Percentiles rank a stretch among this genome's conserved stretches.
phyloP scores from a whole-genome alignment of 1,140 invertebrate genomes.

The Mercenaria mercenaria region DNA sequence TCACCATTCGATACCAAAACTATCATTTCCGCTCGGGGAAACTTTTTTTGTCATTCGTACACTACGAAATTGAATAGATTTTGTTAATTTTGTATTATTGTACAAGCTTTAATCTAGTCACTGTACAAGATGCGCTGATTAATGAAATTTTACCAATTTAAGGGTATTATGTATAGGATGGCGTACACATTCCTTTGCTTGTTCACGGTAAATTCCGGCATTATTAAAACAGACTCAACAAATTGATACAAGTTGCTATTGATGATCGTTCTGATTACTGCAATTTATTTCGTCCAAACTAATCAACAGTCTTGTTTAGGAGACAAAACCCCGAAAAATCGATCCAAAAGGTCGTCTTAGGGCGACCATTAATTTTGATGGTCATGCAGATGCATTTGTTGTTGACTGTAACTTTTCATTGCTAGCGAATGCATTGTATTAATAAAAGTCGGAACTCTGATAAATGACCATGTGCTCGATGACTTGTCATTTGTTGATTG shows the following conservation, averaged over 20 bases:
- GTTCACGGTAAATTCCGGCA: slow-evolving; percentile 28
- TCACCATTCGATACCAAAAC: neutral
- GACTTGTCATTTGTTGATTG: slow-evolving; percentile 51
- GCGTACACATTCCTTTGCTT: slow-evolving; percentile 14
- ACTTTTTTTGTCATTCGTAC: neutral
- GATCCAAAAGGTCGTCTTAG: neutral
- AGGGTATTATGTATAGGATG: slow-evolving; percentile 33
- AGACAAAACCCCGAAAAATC: slow-evolving; percentile 16
- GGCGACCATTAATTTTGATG: slow-evolving; percentile 52
- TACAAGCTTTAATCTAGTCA: slow-evolving; percentile 35
- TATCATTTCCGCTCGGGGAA: slow-evolving; percentile 26
- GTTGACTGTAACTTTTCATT: slow-evolving; percentile 39
- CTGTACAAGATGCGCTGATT: slow-evolving; percentile 55
- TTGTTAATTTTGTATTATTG: slow-evolving; percentile 58
- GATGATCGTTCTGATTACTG: slow-evolving; percentile 42
- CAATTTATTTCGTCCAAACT: slow-evolving; percentile 61
- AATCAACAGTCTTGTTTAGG: slow-evolving; percentile 47
- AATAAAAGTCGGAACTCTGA: slow-evolving; percentile 52
- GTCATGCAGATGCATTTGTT: slow-evolving; percentile 21
- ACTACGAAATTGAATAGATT: neutral
- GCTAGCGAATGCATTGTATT: slow-evolving; percentile 32
- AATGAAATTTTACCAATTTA: slow-evolving; percentile 60
- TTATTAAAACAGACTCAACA: slow-evolving; percentile 63
- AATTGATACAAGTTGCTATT: slow-evolving; percentile 58
- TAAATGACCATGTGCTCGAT: slow-evolving; percentile 28